These are phyloP conservation scores for Scopus umbretta DNA, from an alignment of 2,113 vertebrate species.

Conservation along the genomic window DNA sequence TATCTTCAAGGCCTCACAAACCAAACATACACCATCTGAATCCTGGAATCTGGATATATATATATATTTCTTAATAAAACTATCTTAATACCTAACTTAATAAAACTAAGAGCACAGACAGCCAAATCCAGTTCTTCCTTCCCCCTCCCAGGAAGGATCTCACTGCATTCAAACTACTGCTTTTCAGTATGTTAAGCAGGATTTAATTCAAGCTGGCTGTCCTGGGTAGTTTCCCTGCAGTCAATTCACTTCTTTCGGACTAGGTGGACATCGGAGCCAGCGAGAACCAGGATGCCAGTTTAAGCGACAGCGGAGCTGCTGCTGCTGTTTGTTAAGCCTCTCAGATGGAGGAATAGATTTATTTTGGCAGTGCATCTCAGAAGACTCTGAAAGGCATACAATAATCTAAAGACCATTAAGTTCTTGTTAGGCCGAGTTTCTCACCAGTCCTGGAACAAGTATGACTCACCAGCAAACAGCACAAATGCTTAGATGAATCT, in stretches of 20 bases:
- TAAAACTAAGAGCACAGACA: too few relatives aligned
- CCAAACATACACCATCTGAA: background rate
- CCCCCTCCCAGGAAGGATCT: background rate
- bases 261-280: background rate
- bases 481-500: background rate
- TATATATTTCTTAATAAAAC: background rate
- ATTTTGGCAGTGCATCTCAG: background rate
- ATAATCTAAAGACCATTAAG: background rate
- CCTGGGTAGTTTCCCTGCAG: background rate
- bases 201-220: background rate
- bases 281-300: background rate
- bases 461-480: constrained; percentile 14
- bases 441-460: background rate
- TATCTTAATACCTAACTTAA: too few relatives aligned
- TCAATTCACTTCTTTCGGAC: background rate
- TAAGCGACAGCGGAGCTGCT: background rate
- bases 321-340: background rate
- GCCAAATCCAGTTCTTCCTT: background rate
- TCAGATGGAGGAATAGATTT: background rate
- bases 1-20: background rate
- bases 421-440: background rate
- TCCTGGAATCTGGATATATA: background rate
- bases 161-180: background rate
- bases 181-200: background rate
- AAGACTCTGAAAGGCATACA: background rate